Percentiles rank a stretch among this genome's conserved stretches.
Evolutionary conservation across 1,140 invertebrate genomes (phyloP).

Genomic region (Euwallacea similis): DNA sequence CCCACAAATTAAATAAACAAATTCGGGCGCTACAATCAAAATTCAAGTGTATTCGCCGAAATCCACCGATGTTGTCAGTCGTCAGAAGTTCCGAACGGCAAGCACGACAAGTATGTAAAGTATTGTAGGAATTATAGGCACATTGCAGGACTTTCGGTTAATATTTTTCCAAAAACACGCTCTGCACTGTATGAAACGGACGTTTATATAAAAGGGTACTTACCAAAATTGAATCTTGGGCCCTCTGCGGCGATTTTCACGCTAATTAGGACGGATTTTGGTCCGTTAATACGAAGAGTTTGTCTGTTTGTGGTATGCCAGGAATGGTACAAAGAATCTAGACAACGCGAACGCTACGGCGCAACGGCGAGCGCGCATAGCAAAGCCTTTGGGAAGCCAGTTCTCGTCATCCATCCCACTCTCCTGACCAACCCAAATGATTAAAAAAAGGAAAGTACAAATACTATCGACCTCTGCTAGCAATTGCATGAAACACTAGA

Average conservation of each 20-base stretch:
- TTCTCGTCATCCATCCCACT: slow-evolving; percentile 44
- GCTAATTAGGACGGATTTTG: slow-evolving; percentile 67
- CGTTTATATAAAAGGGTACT: slow-evolving; percentile 61
- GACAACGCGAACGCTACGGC: slow-evolving; percentile 85
- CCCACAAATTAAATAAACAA: neutral
- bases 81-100: slow-evolving; percentile 53
- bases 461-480: no score
- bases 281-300: slow-evolving; percentile 76
- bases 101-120: slow-evolving; percentile 78
- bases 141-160: slow-evolving; percentile 70
- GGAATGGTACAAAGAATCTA: slow-evolving; percentile 93
- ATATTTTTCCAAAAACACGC: slow-evolving; percentile 59
- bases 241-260: slow-evolving; percentile 60
- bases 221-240: slow-evolving; percentile 66
- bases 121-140: slow-evolving; percentile 74
- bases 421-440: slow-evolving; percentile 9
- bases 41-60: slow-evolving; percentile 43
- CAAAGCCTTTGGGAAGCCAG: slow-evolving; percentile 58
- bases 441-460: no score
- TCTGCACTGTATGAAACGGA: slow-evolving; percentile 61
- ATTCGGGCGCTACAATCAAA: slow-evolving; percentile 25
- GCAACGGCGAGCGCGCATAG: slow-evolving; percentile 77
- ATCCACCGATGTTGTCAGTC: slow-evolving; percentile 46
- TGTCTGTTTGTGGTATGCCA: slow-evolving; percentile 87
- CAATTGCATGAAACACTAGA: no score